Base-by-base conservation (phyloP, 2,888 invertebrate species). In the Malachius bipustulatus region DNA sequence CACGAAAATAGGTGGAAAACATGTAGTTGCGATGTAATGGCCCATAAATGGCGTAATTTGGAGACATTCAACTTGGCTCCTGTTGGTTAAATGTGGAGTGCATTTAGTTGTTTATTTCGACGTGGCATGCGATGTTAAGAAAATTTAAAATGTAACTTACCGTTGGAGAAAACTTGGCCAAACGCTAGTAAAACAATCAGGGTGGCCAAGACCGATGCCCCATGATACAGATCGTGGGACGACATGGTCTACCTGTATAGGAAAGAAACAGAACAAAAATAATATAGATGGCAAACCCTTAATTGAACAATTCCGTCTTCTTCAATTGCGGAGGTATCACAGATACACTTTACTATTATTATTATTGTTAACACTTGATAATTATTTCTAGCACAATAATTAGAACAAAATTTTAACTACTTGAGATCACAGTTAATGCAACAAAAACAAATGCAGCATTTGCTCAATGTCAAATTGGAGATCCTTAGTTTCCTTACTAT, bases 161-260 rank as follows among this genome's bases (percentile, higher is more conserved):
- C 62, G 46, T 55, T 60, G 41, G 59, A 57, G 52, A 61, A 55
- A 44, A 58, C 60, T 50, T 60, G 60, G 44, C 57, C 57, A 37
- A 52, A 53, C 36, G 55, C 47, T 37, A 61, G 47, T 30, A 62
- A 51, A 42, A 57, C 43, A 39, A 60, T 48, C 39, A 59, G 46
- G 46, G 53, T 48, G 51, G 55, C 56, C 51, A 57, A 49, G 42
- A 56, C 44, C 30, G 47, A 44, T 41, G 47, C 48, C 43, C 48
- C 47, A 37, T 47, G 39, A 37, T 44, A 42, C 40, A 45, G 35
- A 38, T 49, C 47, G 43, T 50, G 54, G 51, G 49, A 47, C 54
- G 53, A 53, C 55, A 57, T 59, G 50, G 46, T 51, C 46, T 48
- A 56, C 55, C 57, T 57, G 52, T 53, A 51, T 46, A 43, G 41